Evolutionary conservation across 2,113 vertebrate species (phyloP).

Genomic region (Toxotes jaculatrix): DNA sequence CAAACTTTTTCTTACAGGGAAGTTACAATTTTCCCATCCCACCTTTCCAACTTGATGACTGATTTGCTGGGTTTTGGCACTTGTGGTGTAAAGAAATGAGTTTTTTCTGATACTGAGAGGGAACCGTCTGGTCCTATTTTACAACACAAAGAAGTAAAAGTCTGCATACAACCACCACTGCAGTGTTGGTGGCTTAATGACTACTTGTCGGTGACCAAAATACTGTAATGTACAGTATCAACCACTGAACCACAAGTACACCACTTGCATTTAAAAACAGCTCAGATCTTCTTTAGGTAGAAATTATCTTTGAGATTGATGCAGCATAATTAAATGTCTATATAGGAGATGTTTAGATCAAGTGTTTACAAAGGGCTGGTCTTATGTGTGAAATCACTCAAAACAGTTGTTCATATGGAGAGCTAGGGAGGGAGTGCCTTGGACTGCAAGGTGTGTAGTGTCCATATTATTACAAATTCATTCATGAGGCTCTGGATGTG

Average conservation of each 20-base stretch:
- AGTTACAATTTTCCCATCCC: slow-evolving; percentile 28
- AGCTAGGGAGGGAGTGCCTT: neutral
- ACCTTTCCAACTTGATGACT: slow-evolving; percentile 30
- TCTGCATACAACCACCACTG: neutral
- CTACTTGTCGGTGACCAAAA: slow-evolving; percentile 1
- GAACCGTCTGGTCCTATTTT: slow-evolving; percentile 18
- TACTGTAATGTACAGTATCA: neutral
- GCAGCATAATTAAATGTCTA: neutral
- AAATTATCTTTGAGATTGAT: neutral
- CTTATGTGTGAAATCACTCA: neutral
- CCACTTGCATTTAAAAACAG: neutral
- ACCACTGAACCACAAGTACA: neutral
- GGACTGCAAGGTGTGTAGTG: neutral
- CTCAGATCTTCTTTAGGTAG: neutral
- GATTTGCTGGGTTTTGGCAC: neutral
- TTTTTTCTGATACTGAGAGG: neutral
- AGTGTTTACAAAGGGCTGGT: neutral
- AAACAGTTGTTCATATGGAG: neutral
- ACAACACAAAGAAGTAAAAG: neutral
- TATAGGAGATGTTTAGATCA: neutral
- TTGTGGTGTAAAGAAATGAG: slow-evolving; percentile 25
- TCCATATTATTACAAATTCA: slow-evolving; percentile 10
- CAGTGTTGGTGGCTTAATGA: neutral
- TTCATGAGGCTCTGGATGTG: slow-evolving; percentile 40
- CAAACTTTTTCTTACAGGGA: slow-evolving; percentile 20